Base-by-base conservation (phyloP, 2,888 invertebrate genomes). In the Amblyjoppa proteus region DNA sequence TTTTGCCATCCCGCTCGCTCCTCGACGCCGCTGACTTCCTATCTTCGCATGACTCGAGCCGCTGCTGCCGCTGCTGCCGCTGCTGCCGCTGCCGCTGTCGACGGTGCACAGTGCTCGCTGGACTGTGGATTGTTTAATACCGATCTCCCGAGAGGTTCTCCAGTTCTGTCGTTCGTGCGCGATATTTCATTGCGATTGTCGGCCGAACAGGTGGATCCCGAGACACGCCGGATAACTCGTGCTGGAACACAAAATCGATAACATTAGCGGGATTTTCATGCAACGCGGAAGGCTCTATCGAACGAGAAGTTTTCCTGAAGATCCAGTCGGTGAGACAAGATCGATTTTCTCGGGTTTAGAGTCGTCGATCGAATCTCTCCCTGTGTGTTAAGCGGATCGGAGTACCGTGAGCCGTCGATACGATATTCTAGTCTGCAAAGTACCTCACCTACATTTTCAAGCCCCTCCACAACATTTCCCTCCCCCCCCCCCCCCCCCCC, bases 81-180 rank as follows among this genome's bases (percentile, higher is more conserved):
- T 31, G 61, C 61, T 31, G 58, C 58, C 25, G 58, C 58, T 58
- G 13, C 28, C 61, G 74, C 74, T 28, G 61, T 25, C 74, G 79
- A 75, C 82, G 64, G 28, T 76, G 83, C 85, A 80, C 85, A 85
- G 85, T 85, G 83, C 73, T 83, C 82, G 83, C 80, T 69, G 76
- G 83, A 85, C 85, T 81, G 83, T 74, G 83, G 83, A 83, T 85
- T 76, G 79, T 83, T 58, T 38, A 77, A 83, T 85, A 85, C 83
- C 85, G 83, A 82, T 82, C 79, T 83, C 76, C 64, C 74, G 51
- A 77, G 70, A 49, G 64, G 38, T 73, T 58, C 79, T 68, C 75
- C 49, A n/a, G 13, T 16, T 6, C 0, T 16, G 9, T 28, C 5
- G 41, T 31, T 20, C 25, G 64, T 31, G 74, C 61, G n/a, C 68